A percentile compares a stretch with the other conserved stretches of the same genome.
Conservation (phyloP, 2,113 vertebrate genomes). For the Plecturocebus donacophilus region DNA sequence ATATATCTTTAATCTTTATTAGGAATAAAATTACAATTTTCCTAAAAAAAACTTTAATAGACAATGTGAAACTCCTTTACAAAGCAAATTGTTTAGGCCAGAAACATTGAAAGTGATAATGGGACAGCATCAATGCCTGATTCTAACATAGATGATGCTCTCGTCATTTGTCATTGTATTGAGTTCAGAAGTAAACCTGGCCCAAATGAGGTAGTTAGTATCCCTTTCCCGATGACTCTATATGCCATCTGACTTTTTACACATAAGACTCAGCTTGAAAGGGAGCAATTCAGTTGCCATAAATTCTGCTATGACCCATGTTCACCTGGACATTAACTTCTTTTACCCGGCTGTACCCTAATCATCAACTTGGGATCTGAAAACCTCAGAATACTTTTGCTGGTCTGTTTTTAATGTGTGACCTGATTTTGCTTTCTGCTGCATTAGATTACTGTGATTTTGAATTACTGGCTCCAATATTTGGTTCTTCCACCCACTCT, state of each 20-base stretch:
- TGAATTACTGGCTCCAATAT: neutral
- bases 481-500: neutral
- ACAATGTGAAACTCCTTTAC: neutral
- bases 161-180: neutral
- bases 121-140: neutral
- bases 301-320: neutral
- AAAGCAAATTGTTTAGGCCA: neutral
- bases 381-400: neutral
- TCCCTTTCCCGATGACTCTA: neutral
- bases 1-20: neutral
- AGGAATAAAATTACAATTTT: neutral
- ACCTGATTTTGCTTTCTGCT: neutral
- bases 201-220: neutral
- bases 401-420: neutral
- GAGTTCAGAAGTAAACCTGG: neutral
- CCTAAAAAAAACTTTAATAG: neutral
- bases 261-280: neutral
- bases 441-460: neutral
- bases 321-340: neutral
- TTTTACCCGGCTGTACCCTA: neutral
- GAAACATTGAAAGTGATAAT: neutral
- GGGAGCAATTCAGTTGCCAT: neutral
- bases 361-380: neutral
- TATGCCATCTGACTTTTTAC: neutral
- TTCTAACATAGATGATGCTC: neutral